A percentile compares a stretch with the other conserved stretches of the same genome.
phyloP scores from a whole-genome alignment of 2,113 vertebrate genomes.

The Glaucomys volans region DNA sequence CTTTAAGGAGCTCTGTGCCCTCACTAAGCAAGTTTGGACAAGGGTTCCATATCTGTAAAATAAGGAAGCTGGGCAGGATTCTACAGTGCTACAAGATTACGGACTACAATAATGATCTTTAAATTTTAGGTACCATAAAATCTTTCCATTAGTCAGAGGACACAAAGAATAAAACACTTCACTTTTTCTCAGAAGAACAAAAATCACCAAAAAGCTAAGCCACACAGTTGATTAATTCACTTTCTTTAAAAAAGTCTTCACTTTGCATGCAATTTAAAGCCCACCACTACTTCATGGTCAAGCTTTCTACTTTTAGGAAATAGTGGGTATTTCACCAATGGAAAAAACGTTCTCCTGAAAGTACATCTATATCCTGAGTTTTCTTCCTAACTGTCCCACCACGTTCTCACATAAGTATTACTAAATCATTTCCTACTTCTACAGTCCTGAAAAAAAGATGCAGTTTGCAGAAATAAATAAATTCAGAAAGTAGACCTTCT shows the following conservation, averaged over 20 bases:
- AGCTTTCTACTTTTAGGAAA: slow-evolving; percentile 8
- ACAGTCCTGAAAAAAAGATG: background rate
- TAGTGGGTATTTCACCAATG: background rate
- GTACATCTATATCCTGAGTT: slow-evolving; percentile 3
- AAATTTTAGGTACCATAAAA: slow-evolving; percentile 67
- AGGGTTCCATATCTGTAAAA: background rate
- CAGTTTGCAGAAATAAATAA: slow-evolving; percentile 5
- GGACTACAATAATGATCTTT: slow-evolving; percentile 41
- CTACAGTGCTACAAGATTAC: slow-evolving; percentile 3
- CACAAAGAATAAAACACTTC: slow-evolving; percentile 54
- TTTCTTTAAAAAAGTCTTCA: slow-evolving; percentile 2
- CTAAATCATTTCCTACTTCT: slow-evolving; percentile 28
- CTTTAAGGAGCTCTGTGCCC: background rate
- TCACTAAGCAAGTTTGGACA: background rate
- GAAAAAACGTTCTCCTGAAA: background rate
- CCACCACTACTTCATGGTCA: background rate
- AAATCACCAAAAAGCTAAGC: slow-evolving; percentile 59
- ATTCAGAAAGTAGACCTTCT: slow-evolving; percentile 46
- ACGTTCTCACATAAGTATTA: background rate
- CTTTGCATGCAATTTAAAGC: slow-evolving; percentile 45
- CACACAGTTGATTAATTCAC: slow-evolving; percentile 41
- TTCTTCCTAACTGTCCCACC: background rate
- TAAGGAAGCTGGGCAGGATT: slow-evolving; percentile 1
- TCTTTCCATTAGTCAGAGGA: slow-evolving; percentile 57
- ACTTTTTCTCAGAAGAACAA: slow-evolving; percentile 54